Evolutionary conservation across 1,140 invertebrate species (phyloP).

Genomic region (Zaprionus capensis): DNA sequence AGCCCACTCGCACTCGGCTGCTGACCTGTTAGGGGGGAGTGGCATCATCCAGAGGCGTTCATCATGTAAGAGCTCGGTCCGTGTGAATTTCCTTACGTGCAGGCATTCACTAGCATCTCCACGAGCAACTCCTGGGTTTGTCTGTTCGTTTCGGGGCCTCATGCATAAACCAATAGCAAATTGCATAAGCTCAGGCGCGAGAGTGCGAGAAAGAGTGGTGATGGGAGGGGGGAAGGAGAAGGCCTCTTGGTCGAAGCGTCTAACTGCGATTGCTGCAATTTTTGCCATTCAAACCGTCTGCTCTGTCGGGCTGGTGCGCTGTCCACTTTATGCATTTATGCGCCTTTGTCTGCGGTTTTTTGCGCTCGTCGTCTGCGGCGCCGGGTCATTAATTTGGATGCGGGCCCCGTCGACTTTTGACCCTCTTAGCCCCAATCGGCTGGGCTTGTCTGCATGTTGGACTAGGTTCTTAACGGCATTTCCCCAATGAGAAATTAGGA

Average conservation of each 20-base stretch:
- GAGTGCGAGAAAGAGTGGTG: background rate
- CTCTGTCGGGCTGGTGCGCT: slow-evolving; percentile 7
- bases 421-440: slow-evolving; percentile 27
- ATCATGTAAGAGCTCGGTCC: slow-evolving; percentile 60
- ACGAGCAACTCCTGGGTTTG: slow-evolving; percentile 6
- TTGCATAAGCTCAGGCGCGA: slow-evolving; percentile 62
- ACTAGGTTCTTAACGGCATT: slow-evolving; percentile 69
- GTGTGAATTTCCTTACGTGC: slow-evolving; percentile 66
- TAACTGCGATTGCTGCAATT: slow-evolving; percentile 69
- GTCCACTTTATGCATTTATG: slow-evolving; percentile 78
- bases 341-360: slow-evolving; percentile 78
- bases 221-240: background rate
- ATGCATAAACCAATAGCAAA: slow-evolving; percentile 79
- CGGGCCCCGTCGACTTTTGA: slow-evolving; percentile 43
- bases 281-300: slow-evolving; percentile 49
- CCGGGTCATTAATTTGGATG: slow-evolving; percentile 77
- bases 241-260: slow-evolving; percentile 29
- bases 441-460: slow-evolving; percentile 25
- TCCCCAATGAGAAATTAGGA: slow-evolving; percentile 83
- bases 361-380: slow-evolving; percentile 64
- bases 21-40: slow-evolving; percentile 10
- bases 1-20: slow-evolving; percentile 43
- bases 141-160: slow-evolving; percentile 55
- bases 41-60: slow-evolving; percentile 35
- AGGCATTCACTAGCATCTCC: slow-evolving; percentile 20